Conservation (phyloP, 92 coral and sea anemone genomes). For the Zoanthus solanderi region DNA sequence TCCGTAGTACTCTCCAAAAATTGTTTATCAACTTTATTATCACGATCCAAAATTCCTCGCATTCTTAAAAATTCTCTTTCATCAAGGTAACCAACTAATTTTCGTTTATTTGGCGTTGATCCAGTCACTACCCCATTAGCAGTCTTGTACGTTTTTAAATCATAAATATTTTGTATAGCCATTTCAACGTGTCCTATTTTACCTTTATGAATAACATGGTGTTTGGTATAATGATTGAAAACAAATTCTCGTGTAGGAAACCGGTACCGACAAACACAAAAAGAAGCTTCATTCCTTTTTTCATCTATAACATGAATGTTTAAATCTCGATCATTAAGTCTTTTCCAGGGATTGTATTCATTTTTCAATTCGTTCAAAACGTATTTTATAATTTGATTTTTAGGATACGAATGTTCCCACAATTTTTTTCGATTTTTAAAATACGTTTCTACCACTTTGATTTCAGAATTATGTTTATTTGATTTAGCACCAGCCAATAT, state of each 20-base stretch:
- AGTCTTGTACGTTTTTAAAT: background rate
- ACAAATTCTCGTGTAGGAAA: conserved; percentile 1
- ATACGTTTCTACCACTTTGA: background rate
- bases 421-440: conserved; percentile 1
- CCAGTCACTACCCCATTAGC: background rate
- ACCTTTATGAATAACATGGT: background rate
- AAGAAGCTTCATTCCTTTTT: background rate
- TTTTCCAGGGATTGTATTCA: background rate
- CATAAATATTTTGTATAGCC: background rate
- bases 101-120: background rate
- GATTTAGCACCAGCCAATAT: background rate
- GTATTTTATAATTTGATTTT: background rate
- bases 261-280: conserved; percentile 3
- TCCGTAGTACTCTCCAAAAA: background rate
- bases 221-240: background rate
- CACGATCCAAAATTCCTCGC: background rate
- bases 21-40: background rate
- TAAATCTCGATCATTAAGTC: background rate
- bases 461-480: background rate
- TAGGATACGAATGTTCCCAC: conserved; percentile 8
- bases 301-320: background rate
- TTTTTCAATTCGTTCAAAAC: background rate
- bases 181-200: background rate
- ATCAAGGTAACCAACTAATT: background rate
- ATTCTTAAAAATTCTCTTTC: background rate